phyloP scores from a whole-genome alignment of 2,113 vertebrate species.

The Phoenicopterus ruber region DNA sequence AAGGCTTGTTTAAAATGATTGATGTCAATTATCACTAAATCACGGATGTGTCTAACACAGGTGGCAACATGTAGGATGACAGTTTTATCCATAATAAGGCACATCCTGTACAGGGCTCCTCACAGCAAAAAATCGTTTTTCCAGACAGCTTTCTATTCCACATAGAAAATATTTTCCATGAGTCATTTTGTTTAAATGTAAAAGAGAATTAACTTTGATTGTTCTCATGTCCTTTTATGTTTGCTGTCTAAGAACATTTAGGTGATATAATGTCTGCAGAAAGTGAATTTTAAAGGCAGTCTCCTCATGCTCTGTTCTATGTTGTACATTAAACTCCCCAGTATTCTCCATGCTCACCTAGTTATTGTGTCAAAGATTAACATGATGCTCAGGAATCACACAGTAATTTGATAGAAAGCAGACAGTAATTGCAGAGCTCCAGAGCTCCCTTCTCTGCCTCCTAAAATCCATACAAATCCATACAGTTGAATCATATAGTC shows the following conservation, averaged over 20 bases:
- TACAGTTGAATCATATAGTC: background rate
- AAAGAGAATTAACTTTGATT: slow-evolving; percentile 25
- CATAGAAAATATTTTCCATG: slow-evolving; percentile 39
- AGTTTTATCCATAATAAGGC: slow-evolving; percentile 1
- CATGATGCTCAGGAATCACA: background rate
- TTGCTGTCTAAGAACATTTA: slow-evolving; percentile 30
- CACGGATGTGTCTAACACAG: background rate
- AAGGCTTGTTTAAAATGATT: background rate
- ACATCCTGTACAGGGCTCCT: background rate
- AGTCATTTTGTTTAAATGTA: background rate
- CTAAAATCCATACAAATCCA: background rate
- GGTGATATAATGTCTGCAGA: background rate
- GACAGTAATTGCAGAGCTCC: background rate
- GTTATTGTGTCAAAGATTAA: background rate
- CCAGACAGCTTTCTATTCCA: slow-evolving; percentile 21
- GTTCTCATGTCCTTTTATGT: background rate
- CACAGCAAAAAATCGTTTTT: background rate
- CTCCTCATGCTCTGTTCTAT: background rate
- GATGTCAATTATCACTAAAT: background rate
- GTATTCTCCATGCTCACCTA: background rate
- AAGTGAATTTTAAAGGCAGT: slow-evolving; percentile 5
- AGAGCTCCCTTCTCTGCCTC: background rate
- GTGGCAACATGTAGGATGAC: background rate
- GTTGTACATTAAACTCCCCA: background rate
- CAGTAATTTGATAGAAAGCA: background rate